Conservation (phyloP, 2,888 invertebrate species). For the Ochropacha duplaris region DNA sequence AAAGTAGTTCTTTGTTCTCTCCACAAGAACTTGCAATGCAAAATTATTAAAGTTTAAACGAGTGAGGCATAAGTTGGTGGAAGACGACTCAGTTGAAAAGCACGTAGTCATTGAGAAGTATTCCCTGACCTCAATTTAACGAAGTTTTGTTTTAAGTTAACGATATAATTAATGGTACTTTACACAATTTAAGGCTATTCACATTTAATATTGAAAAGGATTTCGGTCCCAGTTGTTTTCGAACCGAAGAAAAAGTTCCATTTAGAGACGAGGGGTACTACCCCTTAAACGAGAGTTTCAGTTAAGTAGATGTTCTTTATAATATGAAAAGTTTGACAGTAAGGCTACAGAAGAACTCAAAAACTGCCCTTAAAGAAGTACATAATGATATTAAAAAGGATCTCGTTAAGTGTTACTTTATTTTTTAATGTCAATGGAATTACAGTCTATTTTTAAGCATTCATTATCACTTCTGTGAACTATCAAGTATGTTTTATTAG, state of each 20-base stretch:
- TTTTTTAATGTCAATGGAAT: constrained; percentile 20
- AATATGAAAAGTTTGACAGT: constrained; percentile 64
- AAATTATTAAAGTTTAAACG: constrained; percentile 14
- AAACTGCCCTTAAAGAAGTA: constrained; percentile 53
- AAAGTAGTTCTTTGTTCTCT: constrained; percentile 6
- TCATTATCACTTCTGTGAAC: too few relatives aligned
- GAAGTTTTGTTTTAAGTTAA: constrained; percentile 39
- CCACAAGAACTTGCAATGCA: constrained; percentile 9
- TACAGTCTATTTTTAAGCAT: constrained; percentile 12
- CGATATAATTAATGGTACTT: constrained; percentile 45
- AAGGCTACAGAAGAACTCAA: constrained; percentile 46
- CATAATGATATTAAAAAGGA: constrained; percentile 45
- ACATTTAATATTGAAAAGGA: constrained; percentile 57
- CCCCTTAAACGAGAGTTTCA: constrained; percentile 45
- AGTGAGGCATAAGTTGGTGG: constrained; percentile 9
- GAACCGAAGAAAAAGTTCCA: constrained; percentile 24
- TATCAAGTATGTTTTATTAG: too few relatives aligned
- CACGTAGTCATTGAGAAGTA: constrained; percentile 11
- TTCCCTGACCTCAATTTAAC: constrained; percentile 24
- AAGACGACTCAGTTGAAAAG: constrained; percentile 13
- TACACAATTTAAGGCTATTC: constrained; percentile 37
- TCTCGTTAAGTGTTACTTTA: constrained; percentile 32
- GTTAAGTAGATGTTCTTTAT: constrained; percentile 53
- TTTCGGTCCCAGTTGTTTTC: constrained; percentile 45
- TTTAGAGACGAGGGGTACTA: constrained; percentile 31